Evolutionary conservation across 2,113 vertebrate species (phyloP).

Genomic region (Spilogale gracilis): DNA sequence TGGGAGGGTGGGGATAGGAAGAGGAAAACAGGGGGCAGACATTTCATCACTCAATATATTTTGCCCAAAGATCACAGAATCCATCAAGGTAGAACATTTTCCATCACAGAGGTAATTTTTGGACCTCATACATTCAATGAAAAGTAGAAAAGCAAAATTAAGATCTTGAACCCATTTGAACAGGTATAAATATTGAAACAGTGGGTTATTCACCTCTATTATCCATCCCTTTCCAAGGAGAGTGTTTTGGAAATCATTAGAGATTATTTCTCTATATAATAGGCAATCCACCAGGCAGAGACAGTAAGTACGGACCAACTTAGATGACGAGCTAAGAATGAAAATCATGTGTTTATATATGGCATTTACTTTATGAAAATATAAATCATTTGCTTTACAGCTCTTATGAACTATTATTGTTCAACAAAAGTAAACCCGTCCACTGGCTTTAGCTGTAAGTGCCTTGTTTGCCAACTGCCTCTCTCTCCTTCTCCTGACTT

Average conservation of each 20-base stretch:
- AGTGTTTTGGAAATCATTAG: not conserved
- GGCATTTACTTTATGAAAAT: constrained; percentile 66
- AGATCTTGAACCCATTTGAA: constrained; percentile 17
- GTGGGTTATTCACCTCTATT: not conserved
- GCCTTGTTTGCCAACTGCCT: constrained; percentile 43
- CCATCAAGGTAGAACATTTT: not conserved
- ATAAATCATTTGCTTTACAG: constrained; percentile 38
- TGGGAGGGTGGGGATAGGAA: not conserved
- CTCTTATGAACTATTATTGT: constrained; percentile 53
- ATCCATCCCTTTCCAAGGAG: not conserved
- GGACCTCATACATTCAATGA: not conserved
- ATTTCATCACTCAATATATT: not conserved
- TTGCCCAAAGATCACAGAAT: not conserved
- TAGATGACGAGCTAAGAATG: constrained; percentile 16
- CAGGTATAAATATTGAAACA: not conserved
- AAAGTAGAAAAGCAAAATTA: not conserved
- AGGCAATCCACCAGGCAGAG: constrained; percentile 14
- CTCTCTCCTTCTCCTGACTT: constrained; percentile 50
- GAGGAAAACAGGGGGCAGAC: not conserved
- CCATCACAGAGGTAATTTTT: not conserved
- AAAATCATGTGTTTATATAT: constrained; percentile 32
- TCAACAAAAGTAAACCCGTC: constrained; percentile 57
- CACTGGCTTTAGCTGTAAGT: constrained; percentile 57
- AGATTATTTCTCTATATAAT: constrained; percentile 43
- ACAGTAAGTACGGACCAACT: not conserved